These are phyloP conservation scores for Sandelia bainsii DNA, from an alignment of 2,797 vertebrate genomes.

Conservation along the genomic window DNA sequence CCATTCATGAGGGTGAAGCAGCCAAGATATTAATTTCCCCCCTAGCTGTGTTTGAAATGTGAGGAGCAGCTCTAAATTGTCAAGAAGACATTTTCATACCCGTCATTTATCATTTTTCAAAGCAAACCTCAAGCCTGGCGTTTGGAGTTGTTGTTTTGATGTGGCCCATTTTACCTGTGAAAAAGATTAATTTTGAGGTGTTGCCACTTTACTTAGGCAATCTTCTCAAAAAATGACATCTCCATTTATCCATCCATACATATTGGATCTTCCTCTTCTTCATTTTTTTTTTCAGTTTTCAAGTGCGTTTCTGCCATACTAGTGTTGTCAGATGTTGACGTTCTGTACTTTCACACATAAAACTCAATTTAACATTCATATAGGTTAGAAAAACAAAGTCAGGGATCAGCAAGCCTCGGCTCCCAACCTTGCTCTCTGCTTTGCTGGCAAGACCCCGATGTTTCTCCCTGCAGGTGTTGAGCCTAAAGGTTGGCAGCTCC, in stretches of 20 bases:
- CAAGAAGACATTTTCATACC: conserved; percentile 18
- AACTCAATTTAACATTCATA: background rate
- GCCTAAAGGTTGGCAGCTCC: too few species aligned
- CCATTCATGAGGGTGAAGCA: conserved; percentile 33
- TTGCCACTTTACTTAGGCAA: conserved; percentile 32
- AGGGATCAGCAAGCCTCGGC: too few species aligned
- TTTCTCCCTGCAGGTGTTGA: too few species aligned
- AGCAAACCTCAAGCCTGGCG: background rate
- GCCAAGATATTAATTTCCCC: conserved; percentile 55
- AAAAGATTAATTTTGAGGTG: conserved; percentile 30
- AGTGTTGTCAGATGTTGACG: background rate
- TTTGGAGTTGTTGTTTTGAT: conserved; percentile 17
- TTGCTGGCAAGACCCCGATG: too few species aligned
- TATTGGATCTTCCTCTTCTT: conserved; percentile 11
- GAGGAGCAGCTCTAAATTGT: conserved; percentile 28
- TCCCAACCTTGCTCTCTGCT: too few species aligned
- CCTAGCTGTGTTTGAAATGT: conserved; percentile 36
- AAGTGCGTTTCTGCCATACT: background rate
- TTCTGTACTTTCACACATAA: too few species aligned
- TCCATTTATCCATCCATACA: conserved; percentile 20
- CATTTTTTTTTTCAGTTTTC: conserved; percentile 16
- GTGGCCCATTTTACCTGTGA: background rate
- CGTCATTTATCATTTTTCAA: conserved; percentile 34
- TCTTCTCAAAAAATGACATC: conserved; percentile 37
- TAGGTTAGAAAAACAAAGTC: too few species aligned